phyloP scores from a whole-genome alignment of 2,113 vertebrate genomes.

The Puma concolor region DNA sequence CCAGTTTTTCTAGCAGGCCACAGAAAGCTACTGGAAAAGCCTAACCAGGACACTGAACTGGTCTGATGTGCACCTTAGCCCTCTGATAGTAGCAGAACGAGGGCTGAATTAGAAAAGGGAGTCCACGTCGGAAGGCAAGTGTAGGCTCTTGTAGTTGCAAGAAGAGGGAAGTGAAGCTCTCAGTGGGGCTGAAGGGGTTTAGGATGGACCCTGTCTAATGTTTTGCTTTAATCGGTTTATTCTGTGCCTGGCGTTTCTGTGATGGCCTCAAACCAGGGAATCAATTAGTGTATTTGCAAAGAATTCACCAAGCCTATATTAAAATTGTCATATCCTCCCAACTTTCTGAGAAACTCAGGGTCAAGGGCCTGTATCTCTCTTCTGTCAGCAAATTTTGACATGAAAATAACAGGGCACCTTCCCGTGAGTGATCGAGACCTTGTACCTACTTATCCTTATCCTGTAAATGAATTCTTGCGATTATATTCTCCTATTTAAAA shows the following conservation, averaged over 20 bases:
- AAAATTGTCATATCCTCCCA: neutral
- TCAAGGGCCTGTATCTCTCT: neutral
- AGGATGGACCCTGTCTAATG: neutral
- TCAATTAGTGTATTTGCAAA: neutral
- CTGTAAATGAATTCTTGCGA: neutral
- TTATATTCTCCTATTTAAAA: neutral
- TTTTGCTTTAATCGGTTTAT: neutral
- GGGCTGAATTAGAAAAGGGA: neutral
- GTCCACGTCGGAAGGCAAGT: rapidly evolving
- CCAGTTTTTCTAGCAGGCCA: neutral
- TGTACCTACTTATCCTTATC: neutral
- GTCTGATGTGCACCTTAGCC: neutral
- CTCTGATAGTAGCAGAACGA: rapidly evolving
- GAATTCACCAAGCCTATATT: neutral
- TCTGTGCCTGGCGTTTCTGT: neutral
- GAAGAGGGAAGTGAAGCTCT: neutral
- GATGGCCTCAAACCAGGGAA: neutral
- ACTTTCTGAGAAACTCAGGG: neutral
- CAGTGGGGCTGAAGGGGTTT: neutral
- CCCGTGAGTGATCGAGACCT: neutral
- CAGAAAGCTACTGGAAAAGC: neutral
- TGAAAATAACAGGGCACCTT: neutral
- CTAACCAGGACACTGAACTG: neutral
- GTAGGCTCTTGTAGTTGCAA: neutral
- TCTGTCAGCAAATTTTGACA: neutral